A percentile compares a stretch with the other conserved stretches of the same genome.
These are phyloP conservation scores for Coregonus suidteri DNA, from an alignment of 2,797 vertebrate genomes.

Conservation along the genomic window DNA sequence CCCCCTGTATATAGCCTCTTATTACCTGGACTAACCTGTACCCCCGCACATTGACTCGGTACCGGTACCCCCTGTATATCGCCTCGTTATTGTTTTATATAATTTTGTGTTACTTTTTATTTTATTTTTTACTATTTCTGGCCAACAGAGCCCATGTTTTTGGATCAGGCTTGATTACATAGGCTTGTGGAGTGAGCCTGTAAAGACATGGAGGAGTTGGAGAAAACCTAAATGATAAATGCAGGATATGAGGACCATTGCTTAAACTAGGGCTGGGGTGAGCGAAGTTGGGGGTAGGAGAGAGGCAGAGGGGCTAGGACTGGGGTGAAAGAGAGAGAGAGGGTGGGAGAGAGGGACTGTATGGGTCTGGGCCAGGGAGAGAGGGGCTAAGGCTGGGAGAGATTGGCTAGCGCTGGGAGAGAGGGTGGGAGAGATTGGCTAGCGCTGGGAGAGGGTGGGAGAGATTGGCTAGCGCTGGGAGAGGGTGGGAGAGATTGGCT, in stretches of 20 bases:
- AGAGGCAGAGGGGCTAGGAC: background rate
- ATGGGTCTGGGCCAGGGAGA: background rate
- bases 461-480: background rate
- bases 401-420: too few relatives aligned
- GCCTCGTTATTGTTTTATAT: too few relatives aligned
- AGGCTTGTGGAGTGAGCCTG: slow-evolving; percentile 56
- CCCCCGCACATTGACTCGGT: too few relatives aligned
- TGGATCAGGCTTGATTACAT: slow-evolving; percentile 70
- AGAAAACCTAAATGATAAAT: slow-evolving; percentile 62
- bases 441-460: background rate
- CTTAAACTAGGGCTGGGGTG: background rate
- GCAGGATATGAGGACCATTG: slow-evolving; percentile 40
- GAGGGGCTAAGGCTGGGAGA: background rate
- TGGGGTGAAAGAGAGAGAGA: background rate
- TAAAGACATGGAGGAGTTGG: slow-evolving; percentile 56
- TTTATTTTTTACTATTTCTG: slow-evolving; percentile 27
- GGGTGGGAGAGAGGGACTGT: background rate
- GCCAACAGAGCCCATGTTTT: slow-evolving; percentile 46
- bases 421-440: background rate
- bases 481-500: too few relatives aligned
- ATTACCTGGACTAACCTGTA: too few relatives aligned
- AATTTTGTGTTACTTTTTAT: too few relatives aligned
- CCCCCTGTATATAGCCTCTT: too few relatives aligned
- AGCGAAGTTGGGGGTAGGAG: too few relatives aligned
- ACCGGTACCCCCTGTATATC: too few relatives aligned